Evolutionary conservation across 1,140 invertebrate species (phyloP).

Genomic region (Neodiprion fabricii): DNA sequence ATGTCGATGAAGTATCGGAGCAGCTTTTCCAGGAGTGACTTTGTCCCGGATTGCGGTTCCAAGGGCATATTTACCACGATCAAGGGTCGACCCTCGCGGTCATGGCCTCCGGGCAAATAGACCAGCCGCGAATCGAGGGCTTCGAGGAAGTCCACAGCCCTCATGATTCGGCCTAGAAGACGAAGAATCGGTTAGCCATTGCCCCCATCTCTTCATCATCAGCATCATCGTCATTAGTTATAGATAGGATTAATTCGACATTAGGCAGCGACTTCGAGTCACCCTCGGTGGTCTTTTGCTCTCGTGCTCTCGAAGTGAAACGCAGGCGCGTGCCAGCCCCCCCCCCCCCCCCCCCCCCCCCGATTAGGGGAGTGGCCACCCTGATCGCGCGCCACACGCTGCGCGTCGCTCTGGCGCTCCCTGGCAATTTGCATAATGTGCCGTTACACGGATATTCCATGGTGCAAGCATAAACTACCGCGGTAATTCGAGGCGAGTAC

Average conservation of each 20-base stretch:
- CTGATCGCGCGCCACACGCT: not conserved
- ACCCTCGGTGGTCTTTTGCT: no score
- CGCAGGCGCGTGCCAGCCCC: not conserved
- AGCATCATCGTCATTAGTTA: constrained; percentile 13
- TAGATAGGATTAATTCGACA: not conserved
- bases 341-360: not conserved
- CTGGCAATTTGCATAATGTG: not conserved
- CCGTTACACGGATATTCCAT: not conserved
- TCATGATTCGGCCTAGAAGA: constrained; percentile 19
- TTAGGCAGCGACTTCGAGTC: not conserved
- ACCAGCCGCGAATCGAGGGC: constrained; percentile 63
- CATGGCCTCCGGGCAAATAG: constrained; percentile 70
- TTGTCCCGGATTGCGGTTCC: constrained; percentile 61
- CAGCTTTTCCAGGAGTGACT: constrained; percentile 62
- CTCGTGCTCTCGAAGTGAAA: no score
- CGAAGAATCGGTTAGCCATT: constrained; percentile 25
- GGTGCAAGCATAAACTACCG: no score
- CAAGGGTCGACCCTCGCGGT: constrained; percentile 69
- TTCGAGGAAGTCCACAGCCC: constrained; percentile 61
- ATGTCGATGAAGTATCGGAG: constrained; percentile 68
- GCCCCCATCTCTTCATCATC: constrained; percentile 16
- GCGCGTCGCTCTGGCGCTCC: not conserved
- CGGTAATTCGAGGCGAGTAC: not conserved
- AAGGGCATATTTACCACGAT: constrained; percentile 66
- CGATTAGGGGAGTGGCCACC: not conserved